phyloP scores from a whole-genome alignment of 2,797 vertebrate genomes.

The Melanogrammus aeglefinus region DNA sequence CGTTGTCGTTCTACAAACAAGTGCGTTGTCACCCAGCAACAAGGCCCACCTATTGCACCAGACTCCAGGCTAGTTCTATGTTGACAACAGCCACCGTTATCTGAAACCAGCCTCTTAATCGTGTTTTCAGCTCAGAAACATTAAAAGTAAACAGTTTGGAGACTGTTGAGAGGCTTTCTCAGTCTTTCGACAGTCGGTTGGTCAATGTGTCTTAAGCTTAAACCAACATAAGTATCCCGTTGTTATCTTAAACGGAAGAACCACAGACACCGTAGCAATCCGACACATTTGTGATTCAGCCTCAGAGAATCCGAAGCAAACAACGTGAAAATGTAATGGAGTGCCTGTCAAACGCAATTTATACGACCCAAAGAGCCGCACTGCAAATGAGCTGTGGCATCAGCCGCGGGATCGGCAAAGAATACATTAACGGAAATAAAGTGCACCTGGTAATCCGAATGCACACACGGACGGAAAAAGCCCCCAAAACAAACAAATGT shows the following conservation, averaged over 20 bases:
- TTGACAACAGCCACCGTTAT: background rate
- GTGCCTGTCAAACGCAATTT: conserved; percentile 58
- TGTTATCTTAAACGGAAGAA: background rate
- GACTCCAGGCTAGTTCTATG: background rate
- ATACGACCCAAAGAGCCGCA: conserved; percentile 53
- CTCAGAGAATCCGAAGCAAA: conserved; percentile 28
- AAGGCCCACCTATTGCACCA: background rate
- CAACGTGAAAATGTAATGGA: conserved; percentile 49
- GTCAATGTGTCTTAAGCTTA: background rate
- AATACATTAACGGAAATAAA: conserved; percentile 56
- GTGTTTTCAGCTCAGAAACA: background rate
- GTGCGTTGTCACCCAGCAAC: background rate
- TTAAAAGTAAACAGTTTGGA: too few relatives aligned
- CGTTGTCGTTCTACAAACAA: background rate
- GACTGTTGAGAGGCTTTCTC: background rate
- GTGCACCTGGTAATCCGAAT: conserved; percentile 62
- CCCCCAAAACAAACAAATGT: conserved; percentile 55
- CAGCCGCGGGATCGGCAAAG: conserved; percentile 43
- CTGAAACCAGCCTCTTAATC: background rate
- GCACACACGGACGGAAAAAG: conserved; percentile 40
- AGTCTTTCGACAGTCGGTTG: background rate
- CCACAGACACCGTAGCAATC: background rate
- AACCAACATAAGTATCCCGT: background rate
- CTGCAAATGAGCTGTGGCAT: conserved; percentile 66
- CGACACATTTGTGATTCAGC: background rate